Evolutionary conservation across 2,797 vertebrate species (phyloP).

Genomic region (Picus viridis): DNA sequence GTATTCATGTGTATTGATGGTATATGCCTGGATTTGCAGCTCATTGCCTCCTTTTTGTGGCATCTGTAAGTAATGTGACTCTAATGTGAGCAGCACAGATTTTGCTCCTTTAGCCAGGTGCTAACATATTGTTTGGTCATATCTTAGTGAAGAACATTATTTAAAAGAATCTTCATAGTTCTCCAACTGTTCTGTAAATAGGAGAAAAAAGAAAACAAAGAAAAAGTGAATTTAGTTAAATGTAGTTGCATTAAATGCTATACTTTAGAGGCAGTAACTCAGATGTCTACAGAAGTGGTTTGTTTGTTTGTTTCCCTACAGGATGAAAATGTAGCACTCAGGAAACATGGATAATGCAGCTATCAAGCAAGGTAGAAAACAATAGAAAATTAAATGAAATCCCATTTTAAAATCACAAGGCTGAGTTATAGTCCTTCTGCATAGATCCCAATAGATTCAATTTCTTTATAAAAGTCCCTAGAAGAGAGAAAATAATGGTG

Average conservation of each 20-base stretch:
- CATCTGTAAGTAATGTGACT: background rate
- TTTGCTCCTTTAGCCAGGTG: background rate
- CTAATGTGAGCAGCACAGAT: background rate
- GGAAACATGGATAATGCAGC: slow-evolving; percentile 1
- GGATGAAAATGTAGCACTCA: slow-evolving; percentile 21
- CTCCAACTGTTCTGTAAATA: background rate
- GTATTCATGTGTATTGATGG: background rate
- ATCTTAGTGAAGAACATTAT: background rate
- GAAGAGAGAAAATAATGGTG: background rate
- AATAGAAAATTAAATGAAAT: background rate
- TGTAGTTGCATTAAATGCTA: background rate
- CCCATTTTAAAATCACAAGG: background rate
- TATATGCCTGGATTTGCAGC: background rate
- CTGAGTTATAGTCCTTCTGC: background rate
- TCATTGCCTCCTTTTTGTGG: background rate
- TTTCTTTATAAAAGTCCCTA: background rate
- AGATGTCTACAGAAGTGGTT: background rate
- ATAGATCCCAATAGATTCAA: background rate
- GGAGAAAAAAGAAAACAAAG: background rate
- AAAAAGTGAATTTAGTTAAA: background rate
- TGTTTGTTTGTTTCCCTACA: background rate
- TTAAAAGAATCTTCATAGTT: background rate
- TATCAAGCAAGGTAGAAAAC: slow-evolving; percentile 11
- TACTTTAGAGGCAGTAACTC: background rate
- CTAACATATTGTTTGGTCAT: background rate